Conservation (phyloP, 1,140 invertebrate genomes). For the Ceratitis capitata region DNA sequence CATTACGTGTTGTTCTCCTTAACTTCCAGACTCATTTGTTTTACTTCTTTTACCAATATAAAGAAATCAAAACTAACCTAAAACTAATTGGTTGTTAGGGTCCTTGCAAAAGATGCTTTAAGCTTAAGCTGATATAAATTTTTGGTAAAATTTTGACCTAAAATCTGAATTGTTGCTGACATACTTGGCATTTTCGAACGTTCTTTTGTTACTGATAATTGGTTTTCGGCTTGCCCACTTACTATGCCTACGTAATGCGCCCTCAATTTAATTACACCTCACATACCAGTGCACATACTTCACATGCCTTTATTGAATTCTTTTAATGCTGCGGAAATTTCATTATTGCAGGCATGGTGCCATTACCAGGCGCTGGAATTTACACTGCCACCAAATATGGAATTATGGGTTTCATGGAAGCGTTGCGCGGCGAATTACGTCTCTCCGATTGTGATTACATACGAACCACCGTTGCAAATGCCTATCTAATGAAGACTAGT, state of each 20-base stretch:
- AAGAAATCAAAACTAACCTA: no score
- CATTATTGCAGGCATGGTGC: slow-evolving; percentile 50
- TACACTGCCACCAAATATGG: slow-evolving; percentile 63
- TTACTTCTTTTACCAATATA: no score
- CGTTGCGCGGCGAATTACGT: slow-evolving; percentile 55
- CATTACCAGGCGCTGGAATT: slow-evolving; percentile 59
- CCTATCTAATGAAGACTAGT: slow-evolving; percentile 60
- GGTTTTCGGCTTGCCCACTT: not conserved
- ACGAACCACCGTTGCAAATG: slow-evolving; percentile 59
- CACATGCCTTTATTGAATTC: not conserved
- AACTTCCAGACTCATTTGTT: no score
- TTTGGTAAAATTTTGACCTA: no score
- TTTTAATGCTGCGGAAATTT: not conserved
- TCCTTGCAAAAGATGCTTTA: no score
- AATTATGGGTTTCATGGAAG: slow-evolving; percentile 61
- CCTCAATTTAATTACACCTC: not conserved
- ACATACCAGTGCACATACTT: no score
- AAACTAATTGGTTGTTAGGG: no score
- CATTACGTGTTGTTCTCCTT: no score
- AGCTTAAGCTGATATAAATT: no score
- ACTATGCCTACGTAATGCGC: not conserved
- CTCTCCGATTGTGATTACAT: slow-evolving; percentile 60
- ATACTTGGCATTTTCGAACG: no score
- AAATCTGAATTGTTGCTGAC: no score
- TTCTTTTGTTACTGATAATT: no score